Evolutionary conservation across 2,113 vertebrate species (phyloP).

Genomic region (Ariopsis seemanni): DNA sequence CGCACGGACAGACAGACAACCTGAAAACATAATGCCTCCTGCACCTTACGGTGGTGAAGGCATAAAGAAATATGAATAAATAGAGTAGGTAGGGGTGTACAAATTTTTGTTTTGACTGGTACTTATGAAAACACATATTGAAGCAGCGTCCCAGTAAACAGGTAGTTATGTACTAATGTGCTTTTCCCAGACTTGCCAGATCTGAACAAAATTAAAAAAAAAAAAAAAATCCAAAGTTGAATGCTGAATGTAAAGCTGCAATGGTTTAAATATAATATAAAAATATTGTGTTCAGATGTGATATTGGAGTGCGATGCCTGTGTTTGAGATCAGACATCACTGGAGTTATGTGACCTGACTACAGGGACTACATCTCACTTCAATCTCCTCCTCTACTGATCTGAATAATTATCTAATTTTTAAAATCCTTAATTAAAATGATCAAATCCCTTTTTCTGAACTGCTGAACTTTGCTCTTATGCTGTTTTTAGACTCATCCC

Average conservation of each 20-base stretch:
- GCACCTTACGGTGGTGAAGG: too few relatives aligned
- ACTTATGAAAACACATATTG: too few relatives aligned
- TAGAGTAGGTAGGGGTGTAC: too few relatives aligned
- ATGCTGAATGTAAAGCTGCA: not conserved
- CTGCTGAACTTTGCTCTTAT: not conserved
- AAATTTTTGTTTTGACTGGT: too few relatives aligned
- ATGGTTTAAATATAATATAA: not conserved
- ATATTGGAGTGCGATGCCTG: not conserved
- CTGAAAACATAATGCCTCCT: too few relatives aligned
- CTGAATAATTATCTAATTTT: not conserved
- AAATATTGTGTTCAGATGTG: not conserved
- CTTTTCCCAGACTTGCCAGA: not conserved
- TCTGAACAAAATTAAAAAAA: not conserved
- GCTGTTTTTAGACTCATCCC: not conserved
- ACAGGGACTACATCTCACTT: not conserved
- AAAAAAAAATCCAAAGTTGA: not conserved
- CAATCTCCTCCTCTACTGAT: not conserved
- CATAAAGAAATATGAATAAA: too few relatives aligned
- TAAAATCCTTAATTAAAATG: not conserved
- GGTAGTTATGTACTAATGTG: not conserved
- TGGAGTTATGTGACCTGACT: not conserved
- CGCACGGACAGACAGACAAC: too few relatives aligned
- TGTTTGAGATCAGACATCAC: not conserved
- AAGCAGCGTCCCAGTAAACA: not conserved
- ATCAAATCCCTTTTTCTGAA: not conserved